phyloP scores from a whole-genome alignment of 2,888 invertebrate genomes.

The Tetranychus piercei region DNA sequence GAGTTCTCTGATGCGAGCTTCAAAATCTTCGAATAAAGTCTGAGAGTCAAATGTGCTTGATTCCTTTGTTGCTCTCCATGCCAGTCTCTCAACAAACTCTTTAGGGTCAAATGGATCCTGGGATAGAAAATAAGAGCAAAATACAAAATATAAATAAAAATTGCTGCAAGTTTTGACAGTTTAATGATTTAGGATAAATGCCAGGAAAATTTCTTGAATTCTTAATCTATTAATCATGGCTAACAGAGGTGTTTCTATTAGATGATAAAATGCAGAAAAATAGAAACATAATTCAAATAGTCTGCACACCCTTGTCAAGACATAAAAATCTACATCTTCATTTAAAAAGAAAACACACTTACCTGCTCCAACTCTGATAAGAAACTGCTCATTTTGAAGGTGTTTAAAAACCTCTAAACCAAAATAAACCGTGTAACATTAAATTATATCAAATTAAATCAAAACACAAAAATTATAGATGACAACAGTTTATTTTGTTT shows the following conservation, averaged over 20 bases:
- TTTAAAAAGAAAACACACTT: not conserved
- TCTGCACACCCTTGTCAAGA: too few relatives aligned
- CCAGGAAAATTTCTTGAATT: too few relatives aligned
- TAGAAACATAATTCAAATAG: too few relatives aligned
- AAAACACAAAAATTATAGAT: not conserved
- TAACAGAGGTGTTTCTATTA: too few relatives aligned
- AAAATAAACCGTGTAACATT: not conserved
- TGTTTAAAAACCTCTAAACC: not conserved
- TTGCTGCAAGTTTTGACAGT: not conserved
- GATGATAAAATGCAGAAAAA: too few relatives aligned
- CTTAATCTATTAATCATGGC: too few relatives aligned
- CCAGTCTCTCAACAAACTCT: slow-evolving; percentile 89
- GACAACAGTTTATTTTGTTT: too few relatives aligned
- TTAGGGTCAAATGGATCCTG: slow-evolving; percentile 92
- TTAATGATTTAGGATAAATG: too few relatives aligned
- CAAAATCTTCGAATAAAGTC: slow-evolving; percentile 70
- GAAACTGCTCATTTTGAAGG: slow-evolving; percentile 9
- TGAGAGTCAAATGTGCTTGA: slow-evolving; percentile 64
- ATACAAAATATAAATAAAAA: not conserved
- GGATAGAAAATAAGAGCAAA: not conserved
- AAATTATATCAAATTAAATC: not conserved
- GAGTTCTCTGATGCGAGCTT: slow-evolving; percentile 59
- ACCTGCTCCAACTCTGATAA: slow-evolving; percentile 20
- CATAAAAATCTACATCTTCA: too few relatives aligned
- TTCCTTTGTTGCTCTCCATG: slow-evolving; percentile 69